These are phyloP conservation scores for Jaculus jaculus DNA, from an alignment of 2,113 vertebrate genomes.

Conservation along the genomic window DNA sequence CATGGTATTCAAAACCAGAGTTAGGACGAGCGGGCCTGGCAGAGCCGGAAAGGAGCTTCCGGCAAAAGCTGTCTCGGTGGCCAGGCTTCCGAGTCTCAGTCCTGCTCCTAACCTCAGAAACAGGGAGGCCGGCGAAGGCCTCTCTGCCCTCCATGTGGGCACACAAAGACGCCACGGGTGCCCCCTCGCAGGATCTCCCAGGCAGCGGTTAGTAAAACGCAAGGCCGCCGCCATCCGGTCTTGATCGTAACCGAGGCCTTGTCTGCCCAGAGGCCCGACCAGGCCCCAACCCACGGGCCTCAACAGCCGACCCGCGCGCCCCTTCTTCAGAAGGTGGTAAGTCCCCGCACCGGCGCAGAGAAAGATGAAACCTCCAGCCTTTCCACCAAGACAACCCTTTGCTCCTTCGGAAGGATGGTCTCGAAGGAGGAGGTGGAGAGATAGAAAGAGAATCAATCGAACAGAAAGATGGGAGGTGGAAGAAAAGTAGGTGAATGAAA, in stretches of 20 bases:
- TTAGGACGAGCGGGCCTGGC: background rate
- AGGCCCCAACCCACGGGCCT: slow-evolving; percentile 25
- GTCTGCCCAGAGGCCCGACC: slow-evolving; percentile 78
- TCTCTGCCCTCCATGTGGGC: slow-evolving; percentile 82
- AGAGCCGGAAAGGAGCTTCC: background rate
- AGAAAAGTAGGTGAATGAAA: background rate
- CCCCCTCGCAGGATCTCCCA: slow-evolving; percentile 77
- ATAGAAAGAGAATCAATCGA: background rate
- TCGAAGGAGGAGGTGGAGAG: background rate
- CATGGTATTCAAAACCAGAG: background rate
- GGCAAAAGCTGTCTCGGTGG: rapidly evolving
- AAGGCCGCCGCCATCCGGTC: slow-evolving; percentile 90
- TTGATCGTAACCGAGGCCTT: slow-evolving; percentile 98
- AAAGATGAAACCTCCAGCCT: background rate
- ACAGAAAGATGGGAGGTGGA: background rate
- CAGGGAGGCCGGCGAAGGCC: background rate
- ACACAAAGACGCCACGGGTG: slow-evolving; percentile 81
- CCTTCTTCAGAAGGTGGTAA: background rate
- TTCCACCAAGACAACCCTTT: background rate
- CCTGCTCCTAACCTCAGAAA: background rate
- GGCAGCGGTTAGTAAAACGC: slow-evolving; percentile 89
- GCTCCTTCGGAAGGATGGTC: background rate
- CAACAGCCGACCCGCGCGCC: background rate
- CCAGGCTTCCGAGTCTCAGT: background rate
- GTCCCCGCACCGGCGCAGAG: background rate